Evolutionary conservation across 2,113 vertebrate genomes (phyloP).

Genomic region (Tautogolabrus adspersus): DNA sequence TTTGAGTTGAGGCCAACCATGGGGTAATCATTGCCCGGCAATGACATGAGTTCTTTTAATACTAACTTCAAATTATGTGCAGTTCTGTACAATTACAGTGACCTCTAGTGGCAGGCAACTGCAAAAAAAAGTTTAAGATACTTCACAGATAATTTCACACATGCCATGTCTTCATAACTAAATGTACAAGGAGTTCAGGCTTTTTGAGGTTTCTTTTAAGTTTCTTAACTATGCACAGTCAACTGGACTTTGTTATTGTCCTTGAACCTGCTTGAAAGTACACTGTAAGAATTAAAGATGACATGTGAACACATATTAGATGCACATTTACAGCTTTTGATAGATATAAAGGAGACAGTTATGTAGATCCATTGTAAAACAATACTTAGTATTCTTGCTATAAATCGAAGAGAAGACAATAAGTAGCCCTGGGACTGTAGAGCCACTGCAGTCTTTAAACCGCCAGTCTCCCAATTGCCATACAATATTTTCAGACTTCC

Average conservation of each 20-base stretch:
- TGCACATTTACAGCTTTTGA: background rate
- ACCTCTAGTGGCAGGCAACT: background rate
- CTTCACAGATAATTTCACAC: background rate
- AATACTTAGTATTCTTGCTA: background rate
- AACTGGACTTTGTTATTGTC: background rate
- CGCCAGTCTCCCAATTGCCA: background rate
- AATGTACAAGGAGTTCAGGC: background rate
- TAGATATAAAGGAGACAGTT: background rate
- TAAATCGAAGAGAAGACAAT: background rate
- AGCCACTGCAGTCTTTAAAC: background rate
- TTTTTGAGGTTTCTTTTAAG: background rate
- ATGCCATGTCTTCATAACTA: background rate
- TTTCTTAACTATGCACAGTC: background rate
- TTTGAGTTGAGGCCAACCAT: slow-evolving; percentile 20
- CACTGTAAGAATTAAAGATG: background rate
- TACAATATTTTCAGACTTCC: background rate
- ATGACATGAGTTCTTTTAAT: slow-evolving; percentile 5
- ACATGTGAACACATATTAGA: background rate
- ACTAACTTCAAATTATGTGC: background rate
- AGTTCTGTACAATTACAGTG: background rate
- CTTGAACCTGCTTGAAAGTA: background rate
- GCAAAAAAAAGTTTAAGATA: background rate
- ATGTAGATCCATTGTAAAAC: background rate
- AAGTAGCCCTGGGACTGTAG: background rate
- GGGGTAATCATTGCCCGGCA: background rate